Conservation (phyloP, 1,140 invertebrate species). For the Muscidifurax raptorellus region DNA sequence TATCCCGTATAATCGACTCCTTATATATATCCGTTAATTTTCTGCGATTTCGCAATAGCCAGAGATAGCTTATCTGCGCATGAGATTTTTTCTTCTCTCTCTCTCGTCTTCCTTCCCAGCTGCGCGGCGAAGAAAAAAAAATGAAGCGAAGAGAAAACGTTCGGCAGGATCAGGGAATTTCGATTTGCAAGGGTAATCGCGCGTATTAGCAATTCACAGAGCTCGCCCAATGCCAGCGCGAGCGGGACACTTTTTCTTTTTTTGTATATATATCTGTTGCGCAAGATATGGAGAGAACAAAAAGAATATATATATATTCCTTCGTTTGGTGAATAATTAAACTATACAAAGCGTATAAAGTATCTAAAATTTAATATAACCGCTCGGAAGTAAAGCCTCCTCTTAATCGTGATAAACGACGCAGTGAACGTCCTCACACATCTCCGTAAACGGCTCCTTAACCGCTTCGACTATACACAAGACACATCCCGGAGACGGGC, state of each 20-base stretch:
- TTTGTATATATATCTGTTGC: neutral
- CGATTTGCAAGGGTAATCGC: slow-evolving; percentile 28
- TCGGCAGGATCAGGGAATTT: slow-evolving; percentile 10
- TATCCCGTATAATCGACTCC: too few species aligned
- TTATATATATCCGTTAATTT: too few species aligned
- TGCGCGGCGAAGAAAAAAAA: neutral
- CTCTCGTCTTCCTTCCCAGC: neutral
- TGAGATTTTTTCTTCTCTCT: neutral
- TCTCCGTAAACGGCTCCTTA: too few species aligned
- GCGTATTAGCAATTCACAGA: slow-evolving; percentile 11
- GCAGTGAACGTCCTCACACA: neutral
- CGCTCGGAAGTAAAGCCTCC: neutral
- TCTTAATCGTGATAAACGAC: slow-evolving; percentile 24
- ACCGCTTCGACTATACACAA: too few species aligned
- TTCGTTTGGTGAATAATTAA: too few species aligned
- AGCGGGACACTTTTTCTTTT: neutral
- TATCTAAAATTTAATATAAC: neutral
- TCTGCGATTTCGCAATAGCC: too few species aligned
- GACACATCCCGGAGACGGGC: too few species aligned
- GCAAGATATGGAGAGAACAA: neutral
- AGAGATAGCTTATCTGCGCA: too few species aligned
- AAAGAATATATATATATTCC: too few species aligned
- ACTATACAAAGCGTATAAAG: too few species aligned
- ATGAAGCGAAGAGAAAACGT: neutral
- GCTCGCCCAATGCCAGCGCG: neutral